A percentile compares a stretch with the other conserved stretches of the same genome.
Evolutionary conservation across 23 tunicate genomes (phyloP).

Genomic region (Styela plicata): DNA sequence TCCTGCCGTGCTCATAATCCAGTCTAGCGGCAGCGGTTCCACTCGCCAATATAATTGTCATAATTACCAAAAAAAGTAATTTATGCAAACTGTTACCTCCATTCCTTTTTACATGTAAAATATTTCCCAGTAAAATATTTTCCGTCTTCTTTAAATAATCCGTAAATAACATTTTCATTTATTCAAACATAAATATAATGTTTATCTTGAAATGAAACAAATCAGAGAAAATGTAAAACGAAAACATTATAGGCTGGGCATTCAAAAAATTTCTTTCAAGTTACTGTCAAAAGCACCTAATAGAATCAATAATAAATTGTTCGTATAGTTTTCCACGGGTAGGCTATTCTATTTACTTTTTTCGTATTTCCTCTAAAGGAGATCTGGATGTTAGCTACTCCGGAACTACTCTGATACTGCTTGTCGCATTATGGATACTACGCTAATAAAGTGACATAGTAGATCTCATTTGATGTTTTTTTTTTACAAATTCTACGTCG

Average conservation of each 20-base stretch:
- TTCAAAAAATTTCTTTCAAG: no score
- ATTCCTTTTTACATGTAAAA: background rate
- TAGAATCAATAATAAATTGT: no score
- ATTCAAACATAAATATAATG: no score
- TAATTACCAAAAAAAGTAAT: background rate
- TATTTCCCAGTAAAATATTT: no score
- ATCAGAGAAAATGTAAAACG: no score
- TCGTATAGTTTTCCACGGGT: no score
- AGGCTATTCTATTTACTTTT: no score
- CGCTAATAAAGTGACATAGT: background rate
- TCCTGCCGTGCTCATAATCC: background rate
- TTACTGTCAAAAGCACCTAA: no score
- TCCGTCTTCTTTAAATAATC: no score
- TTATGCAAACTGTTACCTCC: background rate
- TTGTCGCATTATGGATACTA: background rate
- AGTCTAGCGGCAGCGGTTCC: background rate
- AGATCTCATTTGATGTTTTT: background rate
- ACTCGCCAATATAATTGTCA: background rate
- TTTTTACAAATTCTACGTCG: background rate
- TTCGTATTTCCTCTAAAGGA: background rate
- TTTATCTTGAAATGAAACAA: no score
- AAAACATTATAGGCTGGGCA: no score
- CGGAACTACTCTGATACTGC: background rate
- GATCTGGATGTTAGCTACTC: background rate
- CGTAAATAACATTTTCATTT: no score